phyloP scores from a whole-genome alignment of 2,113 vertebrate species.

The Phylloscopus trochilus region DNA sequence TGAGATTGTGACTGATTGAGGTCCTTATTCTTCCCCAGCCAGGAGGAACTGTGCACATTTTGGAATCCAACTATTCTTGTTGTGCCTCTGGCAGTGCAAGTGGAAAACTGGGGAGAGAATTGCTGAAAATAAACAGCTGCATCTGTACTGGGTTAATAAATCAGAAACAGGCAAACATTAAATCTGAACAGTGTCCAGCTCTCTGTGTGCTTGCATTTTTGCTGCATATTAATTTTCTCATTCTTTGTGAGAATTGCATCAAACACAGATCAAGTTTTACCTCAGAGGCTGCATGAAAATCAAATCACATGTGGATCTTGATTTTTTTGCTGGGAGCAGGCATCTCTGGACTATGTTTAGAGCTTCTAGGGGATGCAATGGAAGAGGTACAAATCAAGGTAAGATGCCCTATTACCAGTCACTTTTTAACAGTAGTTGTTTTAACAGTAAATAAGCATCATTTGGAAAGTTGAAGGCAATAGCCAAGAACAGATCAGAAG shows the following conservation, averaged over 20 bases:
- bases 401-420: not conserved
- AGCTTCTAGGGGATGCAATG: not conserved
- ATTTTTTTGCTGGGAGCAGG: not conserved
- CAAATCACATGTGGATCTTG: not conserved
- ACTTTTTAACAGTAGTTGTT: not conserved
- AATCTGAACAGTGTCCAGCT: slow-evolving; percentile 16
- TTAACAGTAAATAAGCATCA: not conserved
- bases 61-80: not conserved
- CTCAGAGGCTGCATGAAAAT: not conserved
- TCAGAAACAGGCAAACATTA: slow-evolving; percentile 6
- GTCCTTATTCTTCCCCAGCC: not conserved
- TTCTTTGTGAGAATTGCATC: not conserved
- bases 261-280: not conserved
- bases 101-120: slow-evolving; percentile 7
- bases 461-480: not conserved
- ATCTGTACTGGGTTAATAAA: slow-evolving; percentile 24
- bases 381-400: not conserved
- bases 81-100: slow-evolving; percentile 4
- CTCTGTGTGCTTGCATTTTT: slow-evolving; percentile 3
- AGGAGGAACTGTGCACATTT: not conserved
- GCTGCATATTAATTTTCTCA: slow-evolving; percentile 21
- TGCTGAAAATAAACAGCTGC: slow-evolving; percentile 26
- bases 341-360: not conserved
- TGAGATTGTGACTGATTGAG: not conserved
- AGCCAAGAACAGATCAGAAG: not conserved